Percentiles rank a stretch among this genome's conserved stretches.
These are phyloP conservation scores for Amaurobius ferox DNA, from an alignment of 2,888 invertebrate species.

Conservation along the genomic window DNA sequence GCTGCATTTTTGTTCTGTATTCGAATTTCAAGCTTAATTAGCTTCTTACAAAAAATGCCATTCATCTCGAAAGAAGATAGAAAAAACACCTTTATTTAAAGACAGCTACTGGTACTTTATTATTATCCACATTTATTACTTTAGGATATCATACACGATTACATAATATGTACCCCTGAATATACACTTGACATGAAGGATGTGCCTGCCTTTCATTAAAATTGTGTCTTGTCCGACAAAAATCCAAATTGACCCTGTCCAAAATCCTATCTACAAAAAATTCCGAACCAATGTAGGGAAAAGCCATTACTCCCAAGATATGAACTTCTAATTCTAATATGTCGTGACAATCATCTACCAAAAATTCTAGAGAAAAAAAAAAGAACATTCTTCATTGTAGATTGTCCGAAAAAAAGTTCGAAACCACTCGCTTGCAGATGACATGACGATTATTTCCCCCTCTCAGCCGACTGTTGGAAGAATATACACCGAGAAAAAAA, in stretches of 20 bases:
- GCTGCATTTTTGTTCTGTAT: too few species aligned
- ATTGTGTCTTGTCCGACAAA: background rate
- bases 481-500: background rate
- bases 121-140: too few species aligned
- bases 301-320: background rate
- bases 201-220: conserved; percentile 4
- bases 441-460: background rate
- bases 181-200: background rate
- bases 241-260: background rate
- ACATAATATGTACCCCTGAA: too few species aligned
- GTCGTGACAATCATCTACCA: background rate
- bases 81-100: too few species aligned
- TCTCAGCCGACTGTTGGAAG: background rate
- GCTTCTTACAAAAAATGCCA: too few species aligned
- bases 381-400: background rate
- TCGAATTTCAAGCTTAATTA: too few species aligned
- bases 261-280: background rate
- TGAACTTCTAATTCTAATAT: conserved; percentile 5
- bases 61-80: too few species aligned
- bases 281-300: background rate
- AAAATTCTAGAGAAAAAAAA: background rate
- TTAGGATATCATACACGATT: too few species aligned
- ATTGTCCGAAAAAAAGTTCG: background rate
- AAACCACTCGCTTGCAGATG: too few species aligned
- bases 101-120: too few species aligned